A percentile compares a stretch with the other conserved stretches of the same genome.
Conservation (phyloP, 2,888 invertebrate species). For the Eilema sororculum region DNA sequence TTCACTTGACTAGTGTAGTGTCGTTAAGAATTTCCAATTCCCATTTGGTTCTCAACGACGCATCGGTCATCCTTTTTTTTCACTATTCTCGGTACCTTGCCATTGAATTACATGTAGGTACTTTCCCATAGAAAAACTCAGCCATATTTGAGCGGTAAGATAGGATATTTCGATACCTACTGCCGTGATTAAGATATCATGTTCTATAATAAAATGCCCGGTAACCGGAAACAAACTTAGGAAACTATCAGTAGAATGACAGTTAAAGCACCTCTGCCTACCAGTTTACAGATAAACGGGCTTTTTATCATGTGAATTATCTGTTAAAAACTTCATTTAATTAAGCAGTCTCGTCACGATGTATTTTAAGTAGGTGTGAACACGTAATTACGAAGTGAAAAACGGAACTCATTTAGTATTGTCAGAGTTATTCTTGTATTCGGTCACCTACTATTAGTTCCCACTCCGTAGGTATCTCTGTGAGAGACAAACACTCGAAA, state of each 20-base stretch:
- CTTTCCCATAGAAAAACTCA: neutral
- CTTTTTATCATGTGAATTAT: conserved; percentile 1
- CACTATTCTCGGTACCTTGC: too few relatives aligned
- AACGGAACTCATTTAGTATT: neutral
- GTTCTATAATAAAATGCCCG: neutral
- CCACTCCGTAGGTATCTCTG: neutral
- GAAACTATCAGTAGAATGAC: neutral
- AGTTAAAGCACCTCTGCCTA: neutral
- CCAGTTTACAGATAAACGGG: neutral
- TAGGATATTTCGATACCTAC: neutral
- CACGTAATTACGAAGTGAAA: neutral
- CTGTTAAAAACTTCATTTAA: neutral
- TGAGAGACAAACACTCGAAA: neutral
- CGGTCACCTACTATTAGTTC: neutral
- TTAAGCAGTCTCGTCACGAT: neutral
- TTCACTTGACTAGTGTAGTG: neutral
- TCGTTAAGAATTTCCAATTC: conserved; percentile 1
- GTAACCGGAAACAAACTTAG: neutral
- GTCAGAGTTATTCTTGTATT: neutral
- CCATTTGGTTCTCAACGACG: neutral
- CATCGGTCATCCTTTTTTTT: neutral
- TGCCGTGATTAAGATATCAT: neutral
- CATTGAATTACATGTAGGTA: too few relatives aligned
- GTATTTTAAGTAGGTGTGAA: neutral
- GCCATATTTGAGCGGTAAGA: neutral